These are phyloP conservation scores for Circaetus cinerascens DNA, from an alignment of 2,113 vertebrate genomes.

Conservation along the genomic window DNA sequence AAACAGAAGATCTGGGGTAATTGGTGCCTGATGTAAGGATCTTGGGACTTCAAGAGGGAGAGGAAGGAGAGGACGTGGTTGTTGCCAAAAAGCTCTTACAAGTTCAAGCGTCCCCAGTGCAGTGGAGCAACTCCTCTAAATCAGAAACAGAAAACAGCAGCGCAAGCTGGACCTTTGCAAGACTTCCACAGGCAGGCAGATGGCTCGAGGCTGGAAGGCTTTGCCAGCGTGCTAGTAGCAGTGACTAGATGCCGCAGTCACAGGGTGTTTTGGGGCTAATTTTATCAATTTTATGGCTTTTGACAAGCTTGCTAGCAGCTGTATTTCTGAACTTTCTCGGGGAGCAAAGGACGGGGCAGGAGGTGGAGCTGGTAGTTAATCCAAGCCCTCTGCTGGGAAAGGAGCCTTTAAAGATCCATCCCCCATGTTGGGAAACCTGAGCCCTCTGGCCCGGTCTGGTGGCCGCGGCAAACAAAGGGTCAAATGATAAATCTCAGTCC, in stretches of 20 bases:
- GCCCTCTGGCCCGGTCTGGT: not conserved
- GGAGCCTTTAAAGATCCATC: not conserved
- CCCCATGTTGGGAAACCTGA: rapidly evolving
- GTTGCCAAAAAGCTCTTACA: not conserved
- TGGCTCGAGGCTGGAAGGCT: not conserved
- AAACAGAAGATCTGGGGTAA: not conserved
- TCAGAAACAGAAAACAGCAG: not conserved
- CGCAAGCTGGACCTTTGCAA: not conserved
- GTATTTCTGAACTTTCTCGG: not conserved
- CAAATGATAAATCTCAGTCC: not conserved
- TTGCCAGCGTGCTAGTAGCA: not conserved
- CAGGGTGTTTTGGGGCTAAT: not conserved
- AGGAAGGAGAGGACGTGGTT: not conserved
- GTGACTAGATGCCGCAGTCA: not conserved
- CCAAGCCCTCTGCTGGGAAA: not conserved
- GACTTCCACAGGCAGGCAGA: not conserved
- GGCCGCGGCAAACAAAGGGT: not conserved
- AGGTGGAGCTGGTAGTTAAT: not conserved
- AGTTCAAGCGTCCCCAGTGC: not conserved
- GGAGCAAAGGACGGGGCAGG: not conserved
- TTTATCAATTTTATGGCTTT: not conserved
- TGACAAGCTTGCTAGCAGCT: not conserved
- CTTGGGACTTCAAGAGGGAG: not conserved
- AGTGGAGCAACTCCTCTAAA: not conserved
- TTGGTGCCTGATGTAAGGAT: not conserved